These are phyloP conservation scores for Biston stratarius DNA, from an alignment of 2,888 invertebrate species.

Conservation along the genomic window DNA sequence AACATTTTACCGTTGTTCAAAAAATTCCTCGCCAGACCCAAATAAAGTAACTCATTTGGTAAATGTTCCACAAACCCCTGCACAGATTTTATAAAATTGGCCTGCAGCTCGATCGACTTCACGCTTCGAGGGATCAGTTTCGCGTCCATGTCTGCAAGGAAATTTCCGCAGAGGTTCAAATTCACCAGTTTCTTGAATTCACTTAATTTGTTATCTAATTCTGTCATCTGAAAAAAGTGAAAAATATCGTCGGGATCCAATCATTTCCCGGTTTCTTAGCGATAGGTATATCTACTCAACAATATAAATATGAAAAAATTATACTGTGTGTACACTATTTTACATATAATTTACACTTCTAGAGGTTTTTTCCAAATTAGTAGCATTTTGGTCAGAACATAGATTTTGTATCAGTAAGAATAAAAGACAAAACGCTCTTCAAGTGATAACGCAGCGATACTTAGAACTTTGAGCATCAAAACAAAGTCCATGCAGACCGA, in stretches of 20 bases:
- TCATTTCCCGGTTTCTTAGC: no score
- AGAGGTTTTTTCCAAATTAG: no score
- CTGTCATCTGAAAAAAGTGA: slow-evolving; percentile 74
- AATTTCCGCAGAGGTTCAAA: slow-evolving; percentile 80
- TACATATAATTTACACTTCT: no score
- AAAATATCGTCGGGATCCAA: background rate
- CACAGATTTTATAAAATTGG: slow-evolving; percentile 74
- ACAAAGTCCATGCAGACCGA: no score
- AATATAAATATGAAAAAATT: no score
- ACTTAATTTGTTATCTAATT: slow-evolving; percentile 71
- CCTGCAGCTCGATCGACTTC: slow-evolving; percentile 79
- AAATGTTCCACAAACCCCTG: slow-evolving; percentile 61
- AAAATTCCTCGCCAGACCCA: slow-evolving; percentile 84
- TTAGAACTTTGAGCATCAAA: no score
- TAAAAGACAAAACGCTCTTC: no score
- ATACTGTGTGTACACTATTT: no score
- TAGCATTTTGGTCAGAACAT: no score
- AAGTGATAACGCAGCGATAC: no score
- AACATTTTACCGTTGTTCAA: slow-evolving; percentile 60
- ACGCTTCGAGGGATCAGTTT: slow-evolving; percentile 70
- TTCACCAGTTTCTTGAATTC: slow-evolving; percentile 63
- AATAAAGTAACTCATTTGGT: slow-evolving; percentile 74
- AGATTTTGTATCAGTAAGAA: no score
- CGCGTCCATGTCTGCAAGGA: slow-evolving; percentile 63
- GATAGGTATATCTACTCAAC: no score